These are phyloP conservation scores for Aphelenchoides besseyi DNA, from an alignment of 1,140 invertebrate genomes.

Conservation along the genomic window DNA sequence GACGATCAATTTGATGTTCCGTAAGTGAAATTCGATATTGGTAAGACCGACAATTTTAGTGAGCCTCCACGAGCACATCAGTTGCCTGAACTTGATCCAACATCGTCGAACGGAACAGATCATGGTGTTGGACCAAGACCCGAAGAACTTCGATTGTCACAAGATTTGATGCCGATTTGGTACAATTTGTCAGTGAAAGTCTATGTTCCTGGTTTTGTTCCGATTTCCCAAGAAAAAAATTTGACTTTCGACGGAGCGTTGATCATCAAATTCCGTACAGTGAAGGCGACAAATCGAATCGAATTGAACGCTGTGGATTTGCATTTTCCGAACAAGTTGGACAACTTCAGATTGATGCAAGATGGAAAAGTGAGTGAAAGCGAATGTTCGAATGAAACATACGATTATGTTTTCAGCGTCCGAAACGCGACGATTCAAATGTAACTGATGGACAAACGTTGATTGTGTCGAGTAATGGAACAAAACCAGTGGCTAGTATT, in stretches of 20 bases:
- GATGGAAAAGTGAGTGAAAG: slow-evolving; percentile 9
- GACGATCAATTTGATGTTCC: slow-evolving; percentile 24
- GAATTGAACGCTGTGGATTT: slow-evolving; percentile 52
- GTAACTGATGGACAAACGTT: slow-evolving; percentile 24
- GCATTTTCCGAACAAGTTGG: slow-evolving; percentile 27
- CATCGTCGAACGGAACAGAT: slow-evolving; percentile 23
- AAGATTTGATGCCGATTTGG: slow-evolving; percentile 42
- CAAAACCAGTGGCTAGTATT: slow-evolving; percentile 17
- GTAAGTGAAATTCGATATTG: slow-evolving; percentile 25
- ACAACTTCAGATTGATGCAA: neutral
- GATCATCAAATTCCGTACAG: slow-evolving; percentile 44
- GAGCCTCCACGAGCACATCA: neutral
- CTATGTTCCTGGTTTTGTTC: slow-evolving; percentile 49
- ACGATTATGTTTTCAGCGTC: slow-evolving; percentile 12
- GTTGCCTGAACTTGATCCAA: slow-evolving; percentile 16
- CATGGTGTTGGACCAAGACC: slow-evolving; percentile 24
- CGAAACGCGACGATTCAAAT: slow-evolving; percentile 13
- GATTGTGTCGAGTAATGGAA: slow-evolving; percentile 30
- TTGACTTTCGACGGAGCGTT: slow-evolving; percentile 48
- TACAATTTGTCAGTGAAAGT: slow-evolving; percentile 51
- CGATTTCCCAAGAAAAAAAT: slow-evolving; percentile 40
- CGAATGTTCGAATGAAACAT: neutral
- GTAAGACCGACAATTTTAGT: slow-evolving; percentile 15
- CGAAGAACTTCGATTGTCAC: slow-evolving; percentile 43
- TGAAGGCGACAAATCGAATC: slow-evolving; percentile 36